phyloP scores from a whole-genome alignment of 2,797 vertebrate genomes.

The Lutjanus argentimaculatus region DNA sequence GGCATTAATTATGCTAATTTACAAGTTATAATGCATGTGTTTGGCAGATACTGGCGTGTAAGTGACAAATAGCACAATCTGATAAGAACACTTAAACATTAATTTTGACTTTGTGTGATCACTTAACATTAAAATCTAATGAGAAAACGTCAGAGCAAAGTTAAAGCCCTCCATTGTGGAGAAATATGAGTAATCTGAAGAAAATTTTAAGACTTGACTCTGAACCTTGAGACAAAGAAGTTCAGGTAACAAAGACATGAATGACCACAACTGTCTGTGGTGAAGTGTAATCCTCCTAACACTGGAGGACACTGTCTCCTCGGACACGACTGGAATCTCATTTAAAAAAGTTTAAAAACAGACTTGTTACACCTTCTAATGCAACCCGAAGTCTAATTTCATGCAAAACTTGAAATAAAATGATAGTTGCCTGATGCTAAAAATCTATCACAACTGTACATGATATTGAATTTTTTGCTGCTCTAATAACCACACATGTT shows the following conservation, averaged over 20 bases:
- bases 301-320: background rate
- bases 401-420: background rate
- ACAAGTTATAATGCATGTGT: too few species aligned
- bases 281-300: background rate
- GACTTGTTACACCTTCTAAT: background rate
- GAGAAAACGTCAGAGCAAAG: background rate
- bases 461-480: background rate
- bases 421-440: too few species aligned
- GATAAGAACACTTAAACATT: too few species aligned
- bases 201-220: background rate
- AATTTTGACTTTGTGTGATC: too few species aligned
- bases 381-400: background rate
- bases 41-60: too few species aligned
- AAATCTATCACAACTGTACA: background rate
- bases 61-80: too few species aligned
- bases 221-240: background rate
- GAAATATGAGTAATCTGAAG: background rate
- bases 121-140: background rate
- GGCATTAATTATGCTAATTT: too few species aligned
- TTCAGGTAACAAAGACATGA: background rate
- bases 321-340: background rate
- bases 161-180: background rate
- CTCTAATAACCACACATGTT: background rate
- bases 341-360: background rate
- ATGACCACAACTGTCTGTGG: background rate